Evolutionary conservation across 2,797 vertebrate genomes (phyloP).

Genomic region (Phaenicophaeus curvirostris): DNA sequence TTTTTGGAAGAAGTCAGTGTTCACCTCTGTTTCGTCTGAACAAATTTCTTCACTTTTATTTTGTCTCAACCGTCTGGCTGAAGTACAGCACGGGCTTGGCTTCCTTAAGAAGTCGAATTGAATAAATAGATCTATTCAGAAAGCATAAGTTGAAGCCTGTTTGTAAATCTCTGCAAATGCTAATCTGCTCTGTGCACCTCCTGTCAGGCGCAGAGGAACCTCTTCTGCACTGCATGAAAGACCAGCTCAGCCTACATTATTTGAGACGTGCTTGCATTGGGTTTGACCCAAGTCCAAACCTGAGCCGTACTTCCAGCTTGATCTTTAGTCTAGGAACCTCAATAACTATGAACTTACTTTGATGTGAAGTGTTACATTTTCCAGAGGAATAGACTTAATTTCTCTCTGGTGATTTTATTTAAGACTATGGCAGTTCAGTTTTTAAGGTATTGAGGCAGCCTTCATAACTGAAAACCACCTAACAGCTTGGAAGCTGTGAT

Average conservation of each 20-base stretch:
- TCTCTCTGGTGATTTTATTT: background rate
- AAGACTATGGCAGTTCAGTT: background rate
- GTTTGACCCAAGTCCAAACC: background rate
- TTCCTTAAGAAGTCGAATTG: background rate
- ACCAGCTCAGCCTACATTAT: background rate
- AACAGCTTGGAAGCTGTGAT: background rate
- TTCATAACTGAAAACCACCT: background rate
- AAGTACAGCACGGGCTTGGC: background rate
- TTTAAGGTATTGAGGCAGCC: background rate
- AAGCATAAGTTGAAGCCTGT: background rate
- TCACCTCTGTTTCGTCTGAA: conserved; percentile 40
- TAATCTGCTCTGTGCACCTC: background rate
- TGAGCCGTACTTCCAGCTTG: background rate
- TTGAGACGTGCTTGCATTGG: background rate
- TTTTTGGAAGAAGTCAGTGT: background rate
- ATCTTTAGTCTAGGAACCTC: background rate
- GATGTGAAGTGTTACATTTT: background rate
- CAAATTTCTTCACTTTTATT: conserved; percentile 6
- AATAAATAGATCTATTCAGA: background rate
- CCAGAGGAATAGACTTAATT: background rate
- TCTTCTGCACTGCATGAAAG: background rate
- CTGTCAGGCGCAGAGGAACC: background rate
- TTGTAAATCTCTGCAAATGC: background rate
- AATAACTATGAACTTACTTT: background rate
- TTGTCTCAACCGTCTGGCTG: conserved; percentile 37